phyloP scores from a whole-genome alignment of 2,797 vertebrate species.

The Sebastes cheni region DNA sequence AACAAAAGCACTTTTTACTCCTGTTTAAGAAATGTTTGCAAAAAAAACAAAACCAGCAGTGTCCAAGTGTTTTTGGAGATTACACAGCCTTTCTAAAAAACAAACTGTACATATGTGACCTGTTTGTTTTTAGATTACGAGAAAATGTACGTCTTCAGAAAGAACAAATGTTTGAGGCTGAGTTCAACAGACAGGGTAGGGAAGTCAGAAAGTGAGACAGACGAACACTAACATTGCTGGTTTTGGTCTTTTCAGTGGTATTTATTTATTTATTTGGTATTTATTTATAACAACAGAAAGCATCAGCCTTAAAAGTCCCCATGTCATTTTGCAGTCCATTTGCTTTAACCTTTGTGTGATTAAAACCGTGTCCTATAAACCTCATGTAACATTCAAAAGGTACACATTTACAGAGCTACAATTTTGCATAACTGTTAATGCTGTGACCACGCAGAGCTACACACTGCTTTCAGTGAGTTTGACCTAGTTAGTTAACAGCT shows the following conservation, averaged over 20 bases:
- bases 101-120: background rate
- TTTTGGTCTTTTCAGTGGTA: background rate
- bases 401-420: conserved; percentile 3
- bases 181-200: background rate
- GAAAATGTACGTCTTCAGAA: background rate
- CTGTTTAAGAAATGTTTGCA: too few species aligned
- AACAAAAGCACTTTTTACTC: too few species aligned
- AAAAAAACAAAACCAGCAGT: background rate
- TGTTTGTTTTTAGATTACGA: background rate
- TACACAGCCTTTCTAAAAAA: background rate
- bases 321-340: conserved; percentile 7
- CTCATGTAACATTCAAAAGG: background rate
- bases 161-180: background rate
- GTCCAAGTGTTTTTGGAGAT: background rate
- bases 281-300: conserved; percentile 11
- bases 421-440: background rate
- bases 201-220: background rate
- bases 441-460: background rate
- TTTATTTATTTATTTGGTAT: background rate
- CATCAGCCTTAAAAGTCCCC: background rate
- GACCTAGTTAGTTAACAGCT: conserved; percentile 50
- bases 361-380: conserved; percentile 9
- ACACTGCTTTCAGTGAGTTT: conserved; percentile 21
- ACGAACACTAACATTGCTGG: background rate
- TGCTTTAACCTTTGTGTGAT: conserved; percentile 5